A percentile compares a stretch with the other conserved stretches of the same genome.
Evolutionary conservation across 2,888 invertebrate species (phyloP).

Genomic region (Drosophila falleni): DNA sequence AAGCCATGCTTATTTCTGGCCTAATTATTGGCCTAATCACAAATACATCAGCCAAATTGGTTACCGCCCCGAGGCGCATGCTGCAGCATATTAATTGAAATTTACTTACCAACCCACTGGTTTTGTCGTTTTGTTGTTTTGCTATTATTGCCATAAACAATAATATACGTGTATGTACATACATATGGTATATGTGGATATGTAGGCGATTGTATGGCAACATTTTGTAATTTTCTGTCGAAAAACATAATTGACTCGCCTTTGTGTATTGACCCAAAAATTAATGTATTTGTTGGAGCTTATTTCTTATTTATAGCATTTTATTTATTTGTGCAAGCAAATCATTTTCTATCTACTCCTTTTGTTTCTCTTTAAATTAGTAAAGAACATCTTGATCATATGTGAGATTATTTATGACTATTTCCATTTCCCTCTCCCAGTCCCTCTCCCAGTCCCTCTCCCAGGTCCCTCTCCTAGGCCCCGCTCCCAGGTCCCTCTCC

Average conservation of each 20-base stretch:
- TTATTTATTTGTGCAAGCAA: conserved; percentile 4
- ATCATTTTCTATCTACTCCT: not conserved
- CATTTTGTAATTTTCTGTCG: conserved; percentile 8
- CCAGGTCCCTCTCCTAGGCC: no score
- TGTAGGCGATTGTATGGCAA: not conserved
- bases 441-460: no score
- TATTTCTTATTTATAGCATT: conserved; percentile 1
- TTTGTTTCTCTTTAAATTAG: not conserved
- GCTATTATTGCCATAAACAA: conserved; percentile 15
- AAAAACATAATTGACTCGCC: conserved; percentile 24
- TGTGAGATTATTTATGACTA: not conserved
- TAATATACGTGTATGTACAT: conserved; percentile 4
- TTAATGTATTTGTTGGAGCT: not conserved
- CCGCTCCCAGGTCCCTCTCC: no score
- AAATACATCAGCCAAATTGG: conserved; percentile 54
- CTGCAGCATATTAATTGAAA: conserved; percentile 53
- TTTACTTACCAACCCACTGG: conserved; percentile 14
- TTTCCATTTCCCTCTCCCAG: no score
- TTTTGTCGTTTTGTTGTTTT: conserved; percentile 2
- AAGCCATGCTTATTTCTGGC: conserved; percentile 28
- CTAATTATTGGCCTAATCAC: conserved; percentile 49
- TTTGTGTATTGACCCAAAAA: not conserved
- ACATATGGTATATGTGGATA: not conserved
- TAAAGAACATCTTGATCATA: not conserved
- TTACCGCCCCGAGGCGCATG: conserved; percentile 30